Conservation (phyloP, 2,113 vertebrate genomes). For the Tiliqua scincoides region DNA sequence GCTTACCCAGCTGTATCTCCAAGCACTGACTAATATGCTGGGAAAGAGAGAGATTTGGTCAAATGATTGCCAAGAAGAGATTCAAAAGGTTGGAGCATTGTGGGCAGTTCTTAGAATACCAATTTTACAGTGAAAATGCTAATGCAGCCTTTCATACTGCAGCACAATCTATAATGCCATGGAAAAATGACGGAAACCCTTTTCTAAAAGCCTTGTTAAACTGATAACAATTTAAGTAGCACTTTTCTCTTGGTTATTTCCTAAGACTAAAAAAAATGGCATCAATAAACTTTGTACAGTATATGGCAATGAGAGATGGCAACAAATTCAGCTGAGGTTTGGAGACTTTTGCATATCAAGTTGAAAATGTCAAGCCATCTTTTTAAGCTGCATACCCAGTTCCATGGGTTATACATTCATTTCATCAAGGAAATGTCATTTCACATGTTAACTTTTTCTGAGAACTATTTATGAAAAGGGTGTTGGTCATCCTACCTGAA, state of each 20-base stretch:
- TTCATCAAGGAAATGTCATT: constrained; percentile 7
- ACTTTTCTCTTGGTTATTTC: constrained; percentile 19
- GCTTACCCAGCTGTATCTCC: neutral
- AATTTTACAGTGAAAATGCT: constrained; percentile 36
- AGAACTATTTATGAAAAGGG: neutral
- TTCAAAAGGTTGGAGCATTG: constrained; percentile 32
- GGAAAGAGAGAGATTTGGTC: constrained; percentile 31
- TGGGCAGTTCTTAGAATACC: constrained; percentile 40
- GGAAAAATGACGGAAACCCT: constrained; percentile 41
- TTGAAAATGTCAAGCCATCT: constrained; percentile 42
- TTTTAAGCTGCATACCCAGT: constrained; percentile 37
- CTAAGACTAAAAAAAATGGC: constrained; percentile 4
- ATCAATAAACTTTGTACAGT: neutral
- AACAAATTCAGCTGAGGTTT: constrained; percentile 46
- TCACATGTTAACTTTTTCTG: neutral
- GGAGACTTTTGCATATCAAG: constrained; percentile 18
- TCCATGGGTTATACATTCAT: constrained; percentile 58
- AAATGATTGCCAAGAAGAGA: constrained; percentile 27
- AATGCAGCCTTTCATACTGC: constrained; percentile 50
- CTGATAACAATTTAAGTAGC: neutral
- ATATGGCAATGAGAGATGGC: constrained; percentile 17
- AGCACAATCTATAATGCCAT: constrained; percentile 44
- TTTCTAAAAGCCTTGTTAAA: neutral
- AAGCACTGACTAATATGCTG: neutral
- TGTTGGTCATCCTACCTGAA: neutral